Base-by-base conservation (phyloP, 2,888 invertebrate genomes). In the Noctua janthina region DNA sequence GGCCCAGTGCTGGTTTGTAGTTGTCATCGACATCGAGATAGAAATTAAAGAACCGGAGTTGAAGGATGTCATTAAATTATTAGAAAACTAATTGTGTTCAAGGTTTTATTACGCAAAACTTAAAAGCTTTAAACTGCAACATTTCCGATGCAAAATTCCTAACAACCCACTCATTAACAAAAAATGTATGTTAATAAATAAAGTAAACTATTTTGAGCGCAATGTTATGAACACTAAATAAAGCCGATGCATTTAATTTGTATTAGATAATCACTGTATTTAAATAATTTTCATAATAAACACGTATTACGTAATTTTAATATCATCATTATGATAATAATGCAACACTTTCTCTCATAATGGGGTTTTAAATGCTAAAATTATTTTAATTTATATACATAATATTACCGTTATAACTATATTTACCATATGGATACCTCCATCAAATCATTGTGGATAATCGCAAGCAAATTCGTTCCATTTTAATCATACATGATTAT, bases 201-300 rank as follows among this genome's bases (percentile, higher is more conserved):
- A 49, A 73, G 43, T 78, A 29, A 54, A 73, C 49, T 67, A 83
- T 79, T 79, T 78, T 23, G 51, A 67, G 49, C 70, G 67, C 67
- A 71, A 68, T 79, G 39, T 82, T 74, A 69, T 72, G 49, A 46
- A 74, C 46, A 76, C 67, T 39, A 64, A 73, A 54, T 43, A 67
- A 72, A 70, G 17, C 75, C 69, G 29, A 81, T 78, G 69, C 54
- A 35, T 85, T 74, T 43, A 49, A 59, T 82, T 66, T 29, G 54
- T 56, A 64, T 86, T 86, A 86, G 54, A 83, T 70, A 85, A 74
- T 72, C 75, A 78, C 54, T 75, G 13, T 70, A 39, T 73, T 76
- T 69, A 73, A 84, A 84, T 75, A 66, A 76, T 74, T 68, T 54
- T 20, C 71, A 80, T 74, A 71, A 35, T 43, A 51, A 64, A 59